Evolutionary conservation across 1,140 invertebrate species (phyloP).

Genomic region (Philopotamus ludificatus): DNA sequence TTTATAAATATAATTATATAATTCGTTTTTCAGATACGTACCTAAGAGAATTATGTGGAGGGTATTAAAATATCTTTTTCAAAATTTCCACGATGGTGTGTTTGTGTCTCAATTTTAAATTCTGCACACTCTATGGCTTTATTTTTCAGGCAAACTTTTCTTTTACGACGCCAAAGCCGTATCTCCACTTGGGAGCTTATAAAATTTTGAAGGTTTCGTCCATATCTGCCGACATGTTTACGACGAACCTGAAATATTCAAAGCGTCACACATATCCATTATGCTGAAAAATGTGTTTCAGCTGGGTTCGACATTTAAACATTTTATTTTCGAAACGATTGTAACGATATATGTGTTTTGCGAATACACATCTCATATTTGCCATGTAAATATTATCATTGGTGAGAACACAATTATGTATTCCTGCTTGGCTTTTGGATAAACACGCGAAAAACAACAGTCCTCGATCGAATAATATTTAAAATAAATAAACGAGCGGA

Average conservation of each 20-base stretch:
- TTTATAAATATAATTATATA: not conserved
- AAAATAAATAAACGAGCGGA: no score
- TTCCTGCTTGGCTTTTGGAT: no score
- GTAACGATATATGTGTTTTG: not conserved
- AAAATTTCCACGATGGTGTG: no score
- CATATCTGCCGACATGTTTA: not conserved
- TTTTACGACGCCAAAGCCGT: conserved; percentile 16
- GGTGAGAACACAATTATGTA: no score
- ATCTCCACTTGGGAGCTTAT: conserved; percentile 19
- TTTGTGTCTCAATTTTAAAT: conserved; percentile 19
- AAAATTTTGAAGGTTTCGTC: conserved; percentile 3
- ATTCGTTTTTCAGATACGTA: not conserved
- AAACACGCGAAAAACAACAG: no score
- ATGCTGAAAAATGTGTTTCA: no score
- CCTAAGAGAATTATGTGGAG: not conserved
- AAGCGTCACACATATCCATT: not conserved
- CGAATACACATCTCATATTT: not conserved
- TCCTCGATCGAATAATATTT: no score
- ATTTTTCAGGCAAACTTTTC: conserved; percentile 28
- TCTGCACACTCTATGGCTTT: conserved; percentile 12
- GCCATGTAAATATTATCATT: no score
- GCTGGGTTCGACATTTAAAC: no score
- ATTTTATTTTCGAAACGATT: no score
- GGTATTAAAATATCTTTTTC: not conserved
- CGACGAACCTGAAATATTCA: not conserved